Evolutionary conservation across 2,888 invertebrate species (phyloP).

Genomic region (Parthenolecanium corni): DNA sequence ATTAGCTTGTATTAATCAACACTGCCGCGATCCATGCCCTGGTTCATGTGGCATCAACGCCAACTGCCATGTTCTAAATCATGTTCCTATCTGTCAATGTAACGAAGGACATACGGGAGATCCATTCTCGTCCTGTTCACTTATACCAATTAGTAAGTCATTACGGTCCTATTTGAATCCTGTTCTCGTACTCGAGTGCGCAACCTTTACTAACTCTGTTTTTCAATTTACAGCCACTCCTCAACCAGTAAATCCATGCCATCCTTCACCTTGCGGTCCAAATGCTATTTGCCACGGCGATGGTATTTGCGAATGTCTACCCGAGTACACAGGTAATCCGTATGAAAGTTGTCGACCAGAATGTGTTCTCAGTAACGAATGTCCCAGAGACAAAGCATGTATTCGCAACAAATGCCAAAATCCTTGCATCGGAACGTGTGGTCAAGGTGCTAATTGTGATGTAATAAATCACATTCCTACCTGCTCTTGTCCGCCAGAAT

Average conservation of each 20-base stretch:
- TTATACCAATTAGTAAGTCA: constrained; percentile 38
- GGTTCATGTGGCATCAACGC: constrained; percentile 57
- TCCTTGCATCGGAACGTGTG: constrained; percentile 40
- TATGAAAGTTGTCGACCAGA: constrained; percentile 40
- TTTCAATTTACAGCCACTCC: constrained; percentile 34
- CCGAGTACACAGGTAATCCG: constrained; percentile 41
- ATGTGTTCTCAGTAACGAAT: constrained; percentile 40
- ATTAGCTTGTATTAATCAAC: constrained; percentile 54
- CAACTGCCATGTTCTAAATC: constrained; percentile 55
- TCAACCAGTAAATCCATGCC: constrained; percentile 36
- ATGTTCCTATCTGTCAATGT: constrained; percentile 61
- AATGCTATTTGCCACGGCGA: constrained; percentile 39
- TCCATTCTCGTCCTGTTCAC: constrained; percentile 53
- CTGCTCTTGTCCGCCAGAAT: constrained; percentile 40
- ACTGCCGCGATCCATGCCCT: constrained; percentile 58
- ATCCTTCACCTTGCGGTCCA: constrained; percentile 48
- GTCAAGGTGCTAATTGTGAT: constrained; percentile 38
- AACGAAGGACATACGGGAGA: constrained; percentile 53
- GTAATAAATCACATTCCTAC: constrained; percentile 41
- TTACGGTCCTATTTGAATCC: not conserved
- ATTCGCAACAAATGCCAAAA: constrained; percentile 39
- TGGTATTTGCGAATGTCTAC: constrained; percentile 38
- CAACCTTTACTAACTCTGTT: not conserved
- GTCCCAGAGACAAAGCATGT: constrained; percentile 39
- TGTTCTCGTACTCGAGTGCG: not conserved